Evolutionary conservation across 2,113 vertebrate genomes (phyloP).

Genomic region (Apaloderma vittatum): DNA sequence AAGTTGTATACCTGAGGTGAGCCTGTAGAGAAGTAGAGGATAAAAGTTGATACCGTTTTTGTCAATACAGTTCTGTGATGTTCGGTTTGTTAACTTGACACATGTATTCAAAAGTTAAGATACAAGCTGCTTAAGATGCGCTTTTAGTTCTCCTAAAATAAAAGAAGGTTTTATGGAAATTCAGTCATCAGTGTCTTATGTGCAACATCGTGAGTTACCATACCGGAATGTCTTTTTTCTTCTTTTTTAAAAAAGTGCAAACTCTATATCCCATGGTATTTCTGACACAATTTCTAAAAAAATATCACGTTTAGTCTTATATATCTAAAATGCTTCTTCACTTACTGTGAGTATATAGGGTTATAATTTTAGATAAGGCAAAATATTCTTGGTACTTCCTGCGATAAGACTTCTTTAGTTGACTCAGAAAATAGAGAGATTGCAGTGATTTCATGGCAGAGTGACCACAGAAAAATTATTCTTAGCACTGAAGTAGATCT

Average conservation of each 20-base stretch:
- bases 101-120: not conserved
- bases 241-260: not conserved
- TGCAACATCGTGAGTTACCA: not conserved
- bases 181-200: not conserved
- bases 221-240: not conserved
- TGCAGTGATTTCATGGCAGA: slow-evolving; percentile 32
- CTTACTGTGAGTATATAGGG: not conserved
- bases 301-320: not conserved
- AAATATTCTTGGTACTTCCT: slow-evolving; percentile 18
- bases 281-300: not conserved
- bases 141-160: not conserved
- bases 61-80: not conserved
- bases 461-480: slow-evolving; percentile 1
- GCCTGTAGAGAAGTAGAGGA: not conserved
- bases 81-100: not conserved
- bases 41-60: not conserved
- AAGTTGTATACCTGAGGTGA: not conserved
- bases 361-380: slow-evolving; percentile 41
- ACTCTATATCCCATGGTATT: not conserved
- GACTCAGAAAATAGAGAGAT: slow-evolving; percentile 14
- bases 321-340: not conserved
- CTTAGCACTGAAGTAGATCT: not conserved
- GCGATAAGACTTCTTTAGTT: not conserved
- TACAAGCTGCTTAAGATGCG: not conserved
- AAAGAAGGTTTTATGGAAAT: not conserved